These are phyloP conservation scores for Drosophila equinoxialis DNA, from an alignment of 1,140 invertebrate genomes.

Conservation along the genomic window DNA sequence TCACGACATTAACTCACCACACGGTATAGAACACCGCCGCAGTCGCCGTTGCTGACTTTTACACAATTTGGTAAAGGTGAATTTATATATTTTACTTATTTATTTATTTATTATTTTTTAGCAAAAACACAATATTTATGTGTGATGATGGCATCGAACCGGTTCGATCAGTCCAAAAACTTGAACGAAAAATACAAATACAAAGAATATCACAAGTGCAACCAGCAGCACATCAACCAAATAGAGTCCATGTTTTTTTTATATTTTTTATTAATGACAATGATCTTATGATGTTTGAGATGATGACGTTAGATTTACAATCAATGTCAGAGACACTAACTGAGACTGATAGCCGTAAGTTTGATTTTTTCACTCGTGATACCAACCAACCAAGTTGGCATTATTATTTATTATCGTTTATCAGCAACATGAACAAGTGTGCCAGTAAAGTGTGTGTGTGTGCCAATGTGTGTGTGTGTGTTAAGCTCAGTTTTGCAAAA, in stretches of 20 bases:
- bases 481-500: conserved; percentile 26
- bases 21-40: conserved; percentile 25
- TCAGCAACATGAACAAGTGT: conserved; percentile 8
- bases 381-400: neutral
- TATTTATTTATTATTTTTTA: conserved; percentile 47
- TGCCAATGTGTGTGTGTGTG: neutral
- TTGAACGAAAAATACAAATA: conserved; percentile 30
- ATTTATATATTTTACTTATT: conserved; percentile 29
- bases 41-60: neutral
- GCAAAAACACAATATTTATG: conserved; percentile 58
- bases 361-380: neutral
- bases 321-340: neutral
- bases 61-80: conserved; percentile 55
- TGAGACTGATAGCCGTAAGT: neutral
- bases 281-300: neutral
- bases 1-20: conserved; percentile 9
- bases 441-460: neutral
- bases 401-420: conserved; percentile 25
- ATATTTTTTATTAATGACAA: neutral
- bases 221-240: neutral
- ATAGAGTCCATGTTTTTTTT: neutral
- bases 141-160: conserved; percentile 70
- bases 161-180: conserved; percentile 48
- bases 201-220: conserved; percentile 5
- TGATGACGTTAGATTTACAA: conserved; percentile 9